Percentiles rank a stretch among this genome's conserved stretches.
phyloP scores from a whole-genome alignment of 23 tunicate genomes.

The Halocynthia roretzi region DNA sequence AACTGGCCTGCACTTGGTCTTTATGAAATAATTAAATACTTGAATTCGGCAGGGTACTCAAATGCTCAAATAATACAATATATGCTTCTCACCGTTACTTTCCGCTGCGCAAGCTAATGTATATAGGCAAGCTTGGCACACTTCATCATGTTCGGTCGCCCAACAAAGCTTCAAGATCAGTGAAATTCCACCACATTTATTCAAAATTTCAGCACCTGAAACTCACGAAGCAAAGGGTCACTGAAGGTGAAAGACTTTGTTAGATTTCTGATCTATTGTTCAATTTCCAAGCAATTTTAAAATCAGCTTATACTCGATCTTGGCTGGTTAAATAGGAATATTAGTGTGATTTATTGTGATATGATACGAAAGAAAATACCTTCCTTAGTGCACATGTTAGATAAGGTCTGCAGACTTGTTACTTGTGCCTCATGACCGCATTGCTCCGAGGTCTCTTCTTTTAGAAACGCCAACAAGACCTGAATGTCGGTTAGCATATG shows the following conservation, averaged over 20 bases:
- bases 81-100: conserved; percentile 13
- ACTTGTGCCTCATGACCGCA: conserved; percentile 8
- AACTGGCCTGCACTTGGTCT: not conserved
- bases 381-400: conserved; percentile 14
- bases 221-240: not conserved
- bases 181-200: conserved; percentile 3
- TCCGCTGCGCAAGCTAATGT: conserved; percentile 17
- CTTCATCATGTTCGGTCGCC: conserved; percentile 8
- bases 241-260: no score
- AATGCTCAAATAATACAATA: not conserved
- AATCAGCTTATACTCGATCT: not conserved
- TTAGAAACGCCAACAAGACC: conserved; percentile 11
- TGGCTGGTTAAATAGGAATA: not conserved
- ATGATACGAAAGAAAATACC: not conserved
- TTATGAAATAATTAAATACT: not conserved
- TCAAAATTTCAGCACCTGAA: conserved; percentile 3
- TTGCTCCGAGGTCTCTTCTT: not conserved
- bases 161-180: conserved; percentile 10
- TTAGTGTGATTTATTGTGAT: not conserved
- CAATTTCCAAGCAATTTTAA: no score
- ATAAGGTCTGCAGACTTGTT: conserved; percentile 18
- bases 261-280: no score
- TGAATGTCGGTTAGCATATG: conserved; percentile 3
- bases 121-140: conserved; percentile 23
- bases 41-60: not conserved